Base-by-base conservation (phyloP, 2,888 invertebrate genomes). In the Acanthopleura granulata region DNA sequence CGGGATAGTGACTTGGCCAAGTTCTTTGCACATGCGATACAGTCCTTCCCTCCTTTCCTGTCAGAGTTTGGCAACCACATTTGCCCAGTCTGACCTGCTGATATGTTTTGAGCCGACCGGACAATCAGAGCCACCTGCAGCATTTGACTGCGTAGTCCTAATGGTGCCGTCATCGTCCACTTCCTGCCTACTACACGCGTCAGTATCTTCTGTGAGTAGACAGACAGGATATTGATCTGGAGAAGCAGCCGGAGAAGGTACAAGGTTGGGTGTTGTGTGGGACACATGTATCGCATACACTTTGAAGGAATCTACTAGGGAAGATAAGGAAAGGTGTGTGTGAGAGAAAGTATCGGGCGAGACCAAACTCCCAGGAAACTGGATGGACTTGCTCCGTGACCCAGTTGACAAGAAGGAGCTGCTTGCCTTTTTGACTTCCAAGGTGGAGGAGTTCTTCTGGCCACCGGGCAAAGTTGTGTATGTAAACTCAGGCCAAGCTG, bases 131-230 rank as follows among this genome's bases (percentile, higher is more conserved):
- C 70, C 50, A 66, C n/a, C 71, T 29, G 49, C 75, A 14, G 22
- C 27, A n/a, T 71, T 66, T 22, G 75, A 79, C 51, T 74, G 70
- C 1, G 62, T 72, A 27, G 49, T 78, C 11, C 25, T 79, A n/a
- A 78, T 73, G 78, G 80, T 22, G 74, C 81, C 27, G 81, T 74
- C 14, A 73, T 82, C 22, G 74, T 80, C 16, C 77, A 81, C 71
- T 73, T 75, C 69, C 29, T 78, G 57, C 40, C 49, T 51, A 74
- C 75, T 12, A 61, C 70, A 14, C 61, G 27, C 9, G 74, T 72
- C n/a, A 75, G 72, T 22, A 79, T 79, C 0, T 81, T 83, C 73
- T 30, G 76, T 25, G 79, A 81, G 3, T 82, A 79, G 75, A 75
- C 78, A 6, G 27, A 51, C 14, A 51, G 30, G 15, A 61, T 78